phyloP scores from a whole-genome alignment of 2,888 invertebrate species.

The Netelia melanura region DNA sequence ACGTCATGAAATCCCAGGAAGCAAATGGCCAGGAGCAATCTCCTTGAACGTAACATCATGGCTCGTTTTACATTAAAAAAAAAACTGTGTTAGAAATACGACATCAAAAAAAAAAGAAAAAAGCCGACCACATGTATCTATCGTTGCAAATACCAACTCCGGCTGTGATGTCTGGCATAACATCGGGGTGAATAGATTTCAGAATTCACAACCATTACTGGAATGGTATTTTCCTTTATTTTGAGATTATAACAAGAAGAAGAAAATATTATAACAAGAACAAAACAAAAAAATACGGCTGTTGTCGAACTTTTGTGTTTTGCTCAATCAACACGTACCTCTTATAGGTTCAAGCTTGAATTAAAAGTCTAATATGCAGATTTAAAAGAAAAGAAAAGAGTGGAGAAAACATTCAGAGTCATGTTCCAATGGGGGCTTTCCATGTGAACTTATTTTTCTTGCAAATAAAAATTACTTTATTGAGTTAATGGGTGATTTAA shows the following conservation, averaged over 20 bases:
- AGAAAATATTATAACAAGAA: conserved; percentile 11
- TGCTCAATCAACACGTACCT: conserved; percentile 26
- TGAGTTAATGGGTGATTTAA: conserved; percentile 38
- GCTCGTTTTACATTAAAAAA: conserved; percentile 35
- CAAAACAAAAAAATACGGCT: background rate
- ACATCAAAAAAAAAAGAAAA: conserved; percentile 26
- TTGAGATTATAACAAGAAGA: conserved; percentile 23
- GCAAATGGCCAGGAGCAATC: conserved; percentile 94
- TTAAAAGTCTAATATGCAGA: conserved; percentile 32
- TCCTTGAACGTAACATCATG: conserved; percentile 85
- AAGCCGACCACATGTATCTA: conserved; percentile 2
- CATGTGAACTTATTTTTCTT: conserved; percentile 54
- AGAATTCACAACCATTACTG: conserved; percentile 4
- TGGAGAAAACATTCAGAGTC: conserved; percentile 19
- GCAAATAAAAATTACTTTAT: conserved; percentile 58
- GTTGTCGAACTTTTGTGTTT: conserved; percentile 38
- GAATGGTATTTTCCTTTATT: background rate
- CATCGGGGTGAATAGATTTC: background rate
- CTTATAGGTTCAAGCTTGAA: conserved; percentile 35
- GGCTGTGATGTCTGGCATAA: conserved; percentile 3
- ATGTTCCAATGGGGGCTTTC: conserved; percentile 38
- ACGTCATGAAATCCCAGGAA: conserved; percentile 99
- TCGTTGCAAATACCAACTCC: conserved; percentile 4
- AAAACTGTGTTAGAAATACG: conserved; percentile 12
- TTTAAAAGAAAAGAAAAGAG: background rate